These are phyloP conservation scores for Muraenolepis orangiensis DNA, from an alignment of 2,797 vertebrate genomes.

Conservation along the genomic window DNA sequence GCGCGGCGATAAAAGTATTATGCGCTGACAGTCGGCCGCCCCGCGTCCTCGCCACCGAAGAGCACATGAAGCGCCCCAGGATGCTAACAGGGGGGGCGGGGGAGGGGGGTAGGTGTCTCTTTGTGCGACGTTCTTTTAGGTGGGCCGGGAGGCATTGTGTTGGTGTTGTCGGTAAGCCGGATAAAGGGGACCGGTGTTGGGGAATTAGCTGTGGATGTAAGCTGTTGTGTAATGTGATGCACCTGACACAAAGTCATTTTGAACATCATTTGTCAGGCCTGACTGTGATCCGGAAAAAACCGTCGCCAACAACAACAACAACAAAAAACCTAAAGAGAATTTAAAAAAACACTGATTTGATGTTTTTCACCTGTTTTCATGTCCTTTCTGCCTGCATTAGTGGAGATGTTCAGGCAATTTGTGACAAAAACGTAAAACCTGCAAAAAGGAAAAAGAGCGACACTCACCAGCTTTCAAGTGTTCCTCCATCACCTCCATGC, in stretches of 20 bases:
- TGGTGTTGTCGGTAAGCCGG: conserved; percentile 50
- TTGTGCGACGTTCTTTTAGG: conserved; percentile 57
- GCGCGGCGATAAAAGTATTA: conserved; percentile 62
- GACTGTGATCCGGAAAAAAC: neutral
- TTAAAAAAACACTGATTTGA: neutral
- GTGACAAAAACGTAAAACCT: neutral
- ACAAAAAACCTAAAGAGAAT: neutral
- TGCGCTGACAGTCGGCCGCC: conserved; percentile 6
- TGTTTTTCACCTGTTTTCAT: neutral
- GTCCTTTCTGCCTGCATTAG: conserved; percentile 46
- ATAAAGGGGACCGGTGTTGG: conserved; percentile 54
- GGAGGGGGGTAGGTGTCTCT: conserved; percentile 49
- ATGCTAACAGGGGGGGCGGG: too few relatives aligned
- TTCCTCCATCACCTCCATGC: conserved; percentile 66
- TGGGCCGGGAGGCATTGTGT: conserved; percentile 56
- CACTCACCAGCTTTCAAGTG: conserved; percentile 74
- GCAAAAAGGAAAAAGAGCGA: conserved; percentile 63
- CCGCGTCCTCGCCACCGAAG: neutral
- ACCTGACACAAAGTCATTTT: conserved; percentile 68
- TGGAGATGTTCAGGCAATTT: conserved; percentile 57
- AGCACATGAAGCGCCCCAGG: neutral
- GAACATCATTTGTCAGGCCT: conserved; percentile 46
- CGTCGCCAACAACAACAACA: neutral
- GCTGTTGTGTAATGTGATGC: conserved; percentile 62
- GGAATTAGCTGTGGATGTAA: conserved; percentile 62